Evolutionary conservation across 2,113 vertebrate species (phyloP).

Genomic region (Nansenia antarctica): DNA sequence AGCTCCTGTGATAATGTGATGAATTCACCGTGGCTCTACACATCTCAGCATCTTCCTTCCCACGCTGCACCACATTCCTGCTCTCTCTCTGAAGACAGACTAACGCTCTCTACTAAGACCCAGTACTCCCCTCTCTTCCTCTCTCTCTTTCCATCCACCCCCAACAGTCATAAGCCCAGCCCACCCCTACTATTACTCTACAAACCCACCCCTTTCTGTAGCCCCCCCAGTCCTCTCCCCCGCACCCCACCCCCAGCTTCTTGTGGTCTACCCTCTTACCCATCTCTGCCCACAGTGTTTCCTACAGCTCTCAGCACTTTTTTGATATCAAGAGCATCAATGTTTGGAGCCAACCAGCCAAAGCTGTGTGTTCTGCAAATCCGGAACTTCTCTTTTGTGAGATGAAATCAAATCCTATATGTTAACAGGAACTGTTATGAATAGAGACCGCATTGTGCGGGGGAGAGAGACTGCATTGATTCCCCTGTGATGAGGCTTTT

Average conservation of each 20-base stretch:
- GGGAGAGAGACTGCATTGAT: no score
- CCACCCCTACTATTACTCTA: slow-evolving; percentile 58
- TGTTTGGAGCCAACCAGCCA: slow-evolving; percentile 20
- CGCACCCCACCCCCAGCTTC: slow-evolving; percentile 18
- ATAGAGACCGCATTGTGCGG: no score
- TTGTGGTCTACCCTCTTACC: slow-evolving; percentile 43
- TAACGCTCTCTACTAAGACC: slow-evolving; percentile 40
- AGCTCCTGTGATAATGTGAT: slow-evolving; percentile 50
- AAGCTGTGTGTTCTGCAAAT: not conserved
- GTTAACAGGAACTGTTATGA: not conserved
- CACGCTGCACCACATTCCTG: slow-evolving; percentile 64
- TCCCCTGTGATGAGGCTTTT: no score
- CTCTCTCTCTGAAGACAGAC: slow-evolving; percentile 36
- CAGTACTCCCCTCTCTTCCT: slow-evolving; percentile 19
- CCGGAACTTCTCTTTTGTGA: no score
- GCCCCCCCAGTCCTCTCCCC: slow-evolving; percentile 51
- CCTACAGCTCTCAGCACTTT: slow-evolving; percentile 62
- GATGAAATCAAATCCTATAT: not conserved
- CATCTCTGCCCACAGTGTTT: slow-evolving; percentile 61
- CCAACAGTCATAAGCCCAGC: slow-evolving; percentile 53
- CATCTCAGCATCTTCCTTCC: slow-evolving; percentile 68
- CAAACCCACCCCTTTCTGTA: slow-evolving; percentile 62
- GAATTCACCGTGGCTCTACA: slow-evolving; percentile 41
- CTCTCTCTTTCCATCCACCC: slow-evolving; percentile 53
- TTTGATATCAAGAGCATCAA: slow-evolving; percentile 52